phyloP scores from a whole-genome alignment of 2,113 vertebrate species.

The Catharus fuscescens region DNA sequence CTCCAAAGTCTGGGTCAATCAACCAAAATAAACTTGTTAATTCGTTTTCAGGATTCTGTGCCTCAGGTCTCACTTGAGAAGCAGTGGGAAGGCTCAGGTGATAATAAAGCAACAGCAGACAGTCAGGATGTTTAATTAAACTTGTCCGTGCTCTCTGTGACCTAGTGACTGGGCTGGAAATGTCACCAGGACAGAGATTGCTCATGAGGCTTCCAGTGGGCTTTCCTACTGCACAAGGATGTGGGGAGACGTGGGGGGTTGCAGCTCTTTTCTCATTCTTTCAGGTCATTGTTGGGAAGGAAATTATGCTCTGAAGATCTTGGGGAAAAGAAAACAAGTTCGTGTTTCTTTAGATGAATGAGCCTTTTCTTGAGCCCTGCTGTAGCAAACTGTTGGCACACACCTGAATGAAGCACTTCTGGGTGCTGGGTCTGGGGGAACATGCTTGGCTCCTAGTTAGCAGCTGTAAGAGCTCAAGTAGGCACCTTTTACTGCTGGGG shows the following conservation, averaged over 20 bases:
- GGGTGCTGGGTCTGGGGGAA: background rate
- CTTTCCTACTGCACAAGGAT: background rate
- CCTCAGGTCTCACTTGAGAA: conserved; percentile 33
- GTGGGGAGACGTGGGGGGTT: background rate
- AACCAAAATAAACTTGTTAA: conserved; percentile 47
- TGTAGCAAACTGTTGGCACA: background rate
- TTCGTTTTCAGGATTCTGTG: background rate
- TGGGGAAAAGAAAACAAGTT: background rate
- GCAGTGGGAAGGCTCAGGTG: conserved; percentile 48
- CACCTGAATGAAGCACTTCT: background rate
- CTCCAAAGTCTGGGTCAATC: conserved; percentile 54
- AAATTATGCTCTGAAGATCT: background rate
- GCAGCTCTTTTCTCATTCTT: background rate
- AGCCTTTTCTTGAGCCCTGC: background rate
- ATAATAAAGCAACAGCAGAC: conserved; percentile 45
- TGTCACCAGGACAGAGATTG: conserved; percentile 35
- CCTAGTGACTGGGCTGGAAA: conserved; percentile 33
- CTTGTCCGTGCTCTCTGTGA: background rate
- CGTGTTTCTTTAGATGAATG: background rate
- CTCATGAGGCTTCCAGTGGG: background rate
- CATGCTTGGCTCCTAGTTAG: background rate
- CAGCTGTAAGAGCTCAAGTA: background rate
- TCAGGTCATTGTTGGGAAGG: background rate
- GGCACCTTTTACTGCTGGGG: background rate
- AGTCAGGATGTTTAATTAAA: conserved; percentile 53